Conservation (phyloP, 2,888 invertebrate species). For the Platynereis dumerilii region DNA sequence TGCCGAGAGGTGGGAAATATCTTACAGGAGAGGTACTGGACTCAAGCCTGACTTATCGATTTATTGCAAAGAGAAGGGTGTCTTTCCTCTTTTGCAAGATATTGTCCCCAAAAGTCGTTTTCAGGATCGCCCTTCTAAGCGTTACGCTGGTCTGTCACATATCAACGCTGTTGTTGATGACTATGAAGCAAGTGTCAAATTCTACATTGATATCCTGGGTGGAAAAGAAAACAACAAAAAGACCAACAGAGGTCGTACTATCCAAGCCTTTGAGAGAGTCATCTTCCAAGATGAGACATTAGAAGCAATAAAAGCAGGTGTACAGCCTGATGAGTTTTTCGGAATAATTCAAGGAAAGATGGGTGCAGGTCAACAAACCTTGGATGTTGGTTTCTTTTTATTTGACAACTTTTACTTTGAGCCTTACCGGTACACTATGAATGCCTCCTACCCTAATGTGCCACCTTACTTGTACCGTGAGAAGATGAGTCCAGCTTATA, state of each 20-base stretch:
- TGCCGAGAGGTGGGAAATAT: background rate
- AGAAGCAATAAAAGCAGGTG: background rate
- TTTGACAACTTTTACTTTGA: conserved; percentile 2
- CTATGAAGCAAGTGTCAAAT: background rate
- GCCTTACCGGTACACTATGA: background rate
- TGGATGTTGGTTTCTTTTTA: background rate
- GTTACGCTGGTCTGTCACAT: background rate
- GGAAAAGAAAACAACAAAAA: background rate
- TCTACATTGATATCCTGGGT: background rate
- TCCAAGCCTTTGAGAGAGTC: background rate
- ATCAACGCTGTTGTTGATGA: background rate
- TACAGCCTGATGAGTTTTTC: background rate
- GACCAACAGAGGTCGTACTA: too few relatives aligned
- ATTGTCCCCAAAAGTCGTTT: background rate
- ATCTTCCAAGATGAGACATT: conserved; percentile 1
- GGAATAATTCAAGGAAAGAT: background rate
- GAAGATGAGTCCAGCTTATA: background rate
- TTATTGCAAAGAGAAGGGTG: background rate
- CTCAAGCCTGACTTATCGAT: background rate
- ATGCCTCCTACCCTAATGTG: background rate
- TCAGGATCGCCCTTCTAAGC: background rate
- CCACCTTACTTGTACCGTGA: background rate
- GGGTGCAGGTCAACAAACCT: too few relatives aligned
- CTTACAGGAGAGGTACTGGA: background rate
- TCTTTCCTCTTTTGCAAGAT: background rate